Conservation (phyloP, 2,888 invertebrate genomes). For the Perithous albicinctus region DNA sequence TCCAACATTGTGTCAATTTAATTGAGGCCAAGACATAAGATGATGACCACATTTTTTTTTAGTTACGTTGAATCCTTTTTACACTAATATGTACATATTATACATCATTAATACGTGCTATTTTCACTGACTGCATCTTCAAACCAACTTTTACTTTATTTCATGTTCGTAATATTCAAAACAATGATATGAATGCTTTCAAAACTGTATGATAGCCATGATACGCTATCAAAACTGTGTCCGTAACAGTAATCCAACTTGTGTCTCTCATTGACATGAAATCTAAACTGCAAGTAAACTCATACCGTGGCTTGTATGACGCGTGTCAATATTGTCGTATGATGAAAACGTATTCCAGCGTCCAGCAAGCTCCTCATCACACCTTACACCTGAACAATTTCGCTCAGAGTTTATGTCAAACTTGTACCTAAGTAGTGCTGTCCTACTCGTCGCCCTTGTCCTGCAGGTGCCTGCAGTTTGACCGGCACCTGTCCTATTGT, state of each 20-base stretch:
- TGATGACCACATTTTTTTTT: no score
- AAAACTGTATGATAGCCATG: background rate
- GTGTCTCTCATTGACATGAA: background rate
- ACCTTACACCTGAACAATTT: conserved; percentile 26
- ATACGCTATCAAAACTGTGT: background rate
- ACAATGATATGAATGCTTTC: background rate
- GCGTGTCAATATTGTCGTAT: conserved; percentile 13
- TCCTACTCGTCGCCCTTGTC: conserved; percentile 15
- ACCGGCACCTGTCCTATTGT: conserved; percentile 50
- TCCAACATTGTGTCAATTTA: background rate
- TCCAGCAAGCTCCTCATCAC: conserved; percentile 1
- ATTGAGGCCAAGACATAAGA: background rate
- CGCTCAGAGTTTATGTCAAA: conserved; percentile 13
- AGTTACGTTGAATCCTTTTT: background rate
- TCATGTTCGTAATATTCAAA: background rate
- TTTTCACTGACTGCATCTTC: background rate
- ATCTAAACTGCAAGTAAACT: background rate
- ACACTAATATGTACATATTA: background rate
- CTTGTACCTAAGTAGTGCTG: conserved; percentile 21
- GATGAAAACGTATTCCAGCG: conserved; percentile 5
- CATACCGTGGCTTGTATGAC: background rate
- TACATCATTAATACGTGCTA: background rate
- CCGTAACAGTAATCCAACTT: background rate
- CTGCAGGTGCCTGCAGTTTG: conserved; percentile 24
- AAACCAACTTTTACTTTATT: no score